Conservation (phyloP, 2,888 invertebrate genomes). For the Heteromurus nitidus region DNA sequence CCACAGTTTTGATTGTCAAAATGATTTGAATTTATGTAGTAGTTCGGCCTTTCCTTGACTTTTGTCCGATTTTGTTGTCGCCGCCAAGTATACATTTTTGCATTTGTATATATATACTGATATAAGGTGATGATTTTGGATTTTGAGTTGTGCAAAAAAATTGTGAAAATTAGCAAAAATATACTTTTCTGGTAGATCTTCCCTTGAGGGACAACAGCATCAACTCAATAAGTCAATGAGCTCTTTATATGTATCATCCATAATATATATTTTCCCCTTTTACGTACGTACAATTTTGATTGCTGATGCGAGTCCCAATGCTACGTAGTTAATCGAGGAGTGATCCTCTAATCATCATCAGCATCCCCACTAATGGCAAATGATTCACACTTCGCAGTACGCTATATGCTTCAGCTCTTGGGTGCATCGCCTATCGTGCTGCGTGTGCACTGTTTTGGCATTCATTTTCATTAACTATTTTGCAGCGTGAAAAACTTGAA, state of each 20-base stretch:
- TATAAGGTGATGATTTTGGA: too few species aligned
- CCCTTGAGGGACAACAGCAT: neutral
- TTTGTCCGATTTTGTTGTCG: neutral
- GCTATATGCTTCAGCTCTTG: too few species aligned
- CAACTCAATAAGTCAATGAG: too few species aligned
- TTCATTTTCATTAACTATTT: neutral
- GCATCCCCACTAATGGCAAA: too few species aligned
- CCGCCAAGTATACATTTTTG: neutral
- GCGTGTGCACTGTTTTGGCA: neutral
- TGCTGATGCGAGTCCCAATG: too few species aligned
- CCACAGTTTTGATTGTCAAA: conserved; percentile 38
- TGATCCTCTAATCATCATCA: too few species aligned
- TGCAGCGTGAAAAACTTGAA: conserved; percentile 16
- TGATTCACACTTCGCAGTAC: too few species aligned
- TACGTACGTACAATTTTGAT: too few species aligned
- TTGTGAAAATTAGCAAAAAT: neutral
- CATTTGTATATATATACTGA: neutral
- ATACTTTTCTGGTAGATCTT: neutral
- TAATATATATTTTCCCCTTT: too few species aligned
- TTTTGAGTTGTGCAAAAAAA: neutral
- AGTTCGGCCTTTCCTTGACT: conserved; percentile 22
- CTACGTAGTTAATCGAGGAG: too few species aligned
- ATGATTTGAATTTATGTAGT: conserved; percentile 44
- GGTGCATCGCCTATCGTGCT: too few species aligned
- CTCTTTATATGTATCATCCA: too few species aligned